phyloP scores from a whole-genome alignment of 2,113 vertebrate genomes.

The Cyanoramphus novaezelandiae region DNA sequence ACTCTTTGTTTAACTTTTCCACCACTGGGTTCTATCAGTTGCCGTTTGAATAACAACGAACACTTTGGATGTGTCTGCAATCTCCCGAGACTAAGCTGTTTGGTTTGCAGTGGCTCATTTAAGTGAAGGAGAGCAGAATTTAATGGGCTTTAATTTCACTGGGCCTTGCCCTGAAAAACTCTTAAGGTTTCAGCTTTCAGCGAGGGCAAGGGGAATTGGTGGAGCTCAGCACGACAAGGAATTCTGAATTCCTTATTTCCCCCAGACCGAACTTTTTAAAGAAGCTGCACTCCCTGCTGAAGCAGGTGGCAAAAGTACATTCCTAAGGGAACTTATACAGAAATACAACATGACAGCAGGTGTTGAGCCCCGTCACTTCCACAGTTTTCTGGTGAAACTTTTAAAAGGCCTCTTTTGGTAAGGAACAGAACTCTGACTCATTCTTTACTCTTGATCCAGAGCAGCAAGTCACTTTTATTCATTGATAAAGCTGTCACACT shows the following conservation, averaged over 20 bases:
- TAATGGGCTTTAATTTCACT: background rate
- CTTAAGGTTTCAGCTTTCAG: background rate
- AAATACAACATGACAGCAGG: background rate
- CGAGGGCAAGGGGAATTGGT: background rate
- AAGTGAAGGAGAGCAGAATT: background rate
- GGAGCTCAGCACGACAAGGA: background rate
- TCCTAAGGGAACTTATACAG: background rate
- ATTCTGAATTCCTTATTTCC: background rate
- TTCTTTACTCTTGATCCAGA: background rate
- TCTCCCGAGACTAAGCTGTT: background rate
- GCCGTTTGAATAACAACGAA: background rate
- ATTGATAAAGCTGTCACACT: background rate
- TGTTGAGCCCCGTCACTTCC: background rate
- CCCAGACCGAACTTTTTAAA: background rate
- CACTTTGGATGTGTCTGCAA: background rate
- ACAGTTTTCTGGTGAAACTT: background rate
- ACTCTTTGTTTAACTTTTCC: background rate
- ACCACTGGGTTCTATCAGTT: background rate
- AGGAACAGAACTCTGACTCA: background rate
- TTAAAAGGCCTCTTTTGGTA: background rate
- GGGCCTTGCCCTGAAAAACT: background rate
- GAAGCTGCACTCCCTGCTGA: background rate
- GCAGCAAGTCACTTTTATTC: conserved; percentile 2
- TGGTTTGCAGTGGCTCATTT: background rate
- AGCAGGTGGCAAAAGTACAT: background rate